Base-by-base conservation (phyloP, 2,888 invertebrate species). In the Poecilus cupreus region DNA sequence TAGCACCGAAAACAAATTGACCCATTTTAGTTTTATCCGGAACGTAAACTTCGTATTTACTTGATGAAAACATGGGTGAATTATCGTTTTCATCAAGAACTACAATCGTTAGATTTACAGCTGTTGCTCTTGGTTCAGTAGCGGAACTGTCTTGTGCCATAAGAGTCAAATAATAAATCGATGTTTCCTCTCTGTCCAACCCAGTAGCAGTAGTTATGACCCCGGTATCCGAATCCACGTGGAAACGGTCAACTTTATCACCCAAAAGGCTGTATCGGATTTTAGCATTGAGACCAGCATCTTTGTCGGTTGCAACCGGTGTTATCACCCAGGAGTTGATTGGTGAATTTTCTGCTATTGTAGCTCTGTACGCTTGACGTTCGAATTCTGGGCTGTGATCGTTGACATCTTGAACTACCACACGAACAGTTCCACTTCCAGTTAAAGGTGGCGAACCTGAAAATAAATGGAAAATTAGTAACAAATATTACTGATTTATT, bases 331-430 rank as follows among this genome's bases (percentile, higher is more conserved):
- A 91, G 0, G 96, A 94, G 24, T 95, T 96, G 13, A 93, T 88
- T 1, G 95, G 93, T 76, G 94, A 90, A 88, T 98, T 98, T 91
- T 98, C 98, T 84, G 93, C 91, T 0, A 98, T 94, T 70, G 90
- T 91, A 0, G 95, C 94, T 84, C 92, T 93, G 88, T 97, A 97
- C 79, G 94, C 94, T 87, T 95, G 94, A 77, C 95, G 91, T 85
- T 94, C 94, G 88, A 98, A 98, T 85, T 94, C 94, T 0, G 98
- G 98, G 84, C 94, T 94, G 88, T 98, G 97, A 88, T 98, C 98
- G 88, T 98, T 98, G 81, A 97, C 95, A 89, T 98, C 98, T 89
- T 97, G 95, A 8, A 98, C 97, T 77, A 96, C 91, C 82, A 98
- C 94, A 86, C 94, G 93, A 0, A 98, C 95, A 70, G 96, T 95